Base-by-base conservation (phyloP, 2,888 invertebrate genomes). In the Meteorus cinctellus region DNA sequence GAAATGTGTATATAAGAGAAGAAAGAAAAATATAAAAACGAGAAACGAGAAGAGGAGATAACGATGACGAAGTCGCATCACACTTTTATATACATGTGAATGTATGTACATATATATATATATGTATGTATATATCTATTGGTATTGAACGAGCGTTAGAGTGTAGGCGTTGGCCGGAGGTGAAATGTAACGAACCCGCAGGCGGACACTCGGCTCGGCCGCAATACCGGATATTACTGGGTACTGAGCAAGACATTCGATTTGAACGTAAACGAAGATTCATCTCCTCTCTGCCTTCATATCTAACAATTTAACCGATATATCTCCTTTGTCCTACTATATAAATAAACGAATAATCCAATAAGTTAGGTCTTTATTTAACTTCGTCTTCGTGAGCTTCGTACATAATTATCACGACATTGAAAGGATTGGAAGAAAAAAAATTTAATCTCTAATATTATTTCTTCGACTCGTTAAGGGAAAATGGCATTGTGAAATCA, bases 181-280 rank as follows among this genome's bases (percentile, higher is more conserved):
- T 81, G 80, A 79, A 82, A 81, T 80, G 78, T 82, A 82, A 82
- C 83, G 82, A 83, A 81, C 78, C 81, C 81, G 77, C 82, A 80
- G 81, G 71, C 77, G 73, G 82, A 79, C 79, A 77, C 80, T 77
- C 78, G 63, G 78, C 65, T 69, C 75, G 78, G 75, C 79, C 78
- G 72, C 79, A 70, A 74, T 74, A 71, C 83, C 86, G 88, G 87
- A 87, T 87, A 87, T 88, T 87, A 85, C 84, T 79, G 82, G 24
- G 84, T 84, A 85, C 82, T 80, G 84, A 85, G 85, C 84, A 84
- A 85, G 55, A 55, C 85, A 87, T 87, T 87, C 81, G 86, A 88
- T 87, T 87, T 85, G 81, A 80, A 82, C 81, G 81, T 83, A 83
- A 84, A 83, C 77, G 82, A 79, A 81, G 84, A 83, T 85, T 83